These are phyloP conservation scores for Vireo griseus DNA, from an alignment of 2,797 vertebrate species.

Conservation along the genomic window DNA sequence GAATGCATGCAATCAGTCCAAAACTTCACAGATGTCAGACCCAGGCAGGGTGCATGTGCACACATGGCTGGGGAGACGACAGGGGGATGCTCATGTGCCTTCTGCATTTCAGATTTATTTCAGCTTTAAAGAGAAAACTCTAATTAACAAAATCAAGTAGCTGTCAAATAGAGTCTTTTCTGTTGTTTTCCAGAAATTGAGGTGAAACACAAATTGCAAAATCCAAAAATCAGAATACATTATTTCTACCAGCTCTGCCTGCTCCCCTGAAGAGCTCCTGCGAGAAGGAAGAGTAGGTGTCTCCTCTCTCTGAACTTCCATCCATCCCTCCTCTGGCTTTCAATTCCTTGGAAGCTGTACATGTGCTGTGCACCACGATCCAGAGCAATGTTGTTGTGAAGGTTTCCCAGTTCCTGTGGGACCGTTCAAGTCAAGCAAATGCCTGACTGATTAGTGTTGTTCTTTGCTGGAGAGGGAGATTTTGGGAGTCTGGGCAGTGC, in stretches of 20 bases:
- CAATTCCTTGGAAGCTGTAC: fast-evolving
- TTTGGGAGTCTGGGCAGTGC: not conserved
- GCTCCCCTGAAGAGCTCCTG: not conserved
- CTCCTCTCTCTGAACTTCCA: not conserved
- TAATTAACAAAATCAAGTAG: not conserved
- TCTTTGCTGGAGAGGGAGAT: not conserved
- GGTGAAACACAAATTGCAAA: not conserved
- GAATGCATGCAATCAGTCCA: not conserved
- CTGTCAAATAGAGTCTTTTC: not conserved
- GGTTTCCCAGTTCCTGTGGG: not conserved
- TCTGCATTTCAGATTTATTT: not conserved
- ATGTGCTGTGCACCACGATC: fast-evolving
- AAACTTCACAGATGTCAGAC: not conserved
- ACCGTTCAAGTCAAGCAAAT: not conserved
- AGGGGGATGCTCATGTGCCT: fast-evolving
- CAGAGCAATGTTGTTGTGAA: not conserved
- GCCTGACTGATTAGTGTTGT: not conserved
- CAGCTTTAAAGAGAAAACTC: not conserved
- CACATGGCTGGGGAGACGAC: fast-evolving
- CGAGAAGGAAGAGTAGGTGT: not conserved
- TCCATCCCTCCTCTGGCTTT: not conserved
- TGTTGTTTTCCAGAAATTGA: not conserved
- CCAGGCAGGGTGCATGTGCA: fast-evolving
- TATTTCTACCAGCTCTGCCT: not conserved
- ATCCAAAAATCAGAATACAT: fast-evolving